Evolutionary conservation across 1,140 invertebrate species (phyloP), one percentile per base, ranked within the genome.

Genomic region (Bemisia tabaci): DNA sequence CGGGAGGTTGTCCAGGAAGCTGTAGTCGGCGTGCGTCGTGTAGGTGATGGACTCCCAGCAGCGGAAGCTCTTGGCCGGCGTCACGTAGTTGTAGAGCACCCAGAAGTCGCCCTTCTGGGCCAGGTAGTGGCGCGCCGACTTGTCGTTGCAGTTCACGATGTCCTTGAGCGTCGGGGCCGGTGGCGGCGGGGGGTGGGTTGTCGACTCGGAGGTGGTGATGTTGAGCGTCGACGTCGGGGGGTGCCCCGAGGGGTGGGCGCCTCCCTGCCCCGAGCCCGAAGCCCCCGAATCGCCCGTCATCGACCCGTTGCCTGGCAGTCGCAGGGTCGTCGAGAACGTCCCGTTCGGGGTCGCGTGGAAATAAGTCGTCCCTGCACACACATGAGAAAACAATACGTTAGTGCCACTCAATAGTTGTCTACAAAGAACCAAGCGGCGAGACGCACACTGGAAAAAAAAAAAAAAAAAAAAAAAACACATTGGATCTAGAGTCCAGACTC

Each of bases 1-100:
- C 73, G 87, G 84, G 63, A 94, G 79, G 78, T 96, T 95, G 75
- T 94, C 90, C 71, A 95, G 82, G 78, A 94, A 94, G 64, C 92
- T 92, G 75, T 87, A 93, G 73, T 93, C 91, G 1, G 89, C 91
- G 75, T 95, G 93, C 11, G 93, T 95, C 0, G 92, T 94, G 73
- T 94, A 94, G 0, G 94, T 96, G 48, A 96, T 83, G 67, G 84
- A 87, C 76, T 93, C 90, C 77, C 91, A 88, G 75, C 91, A 94
- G 25, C 80, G 69, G 71, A 79, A 79, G 58, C 70, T 67, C 25
- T 74, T 67, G 2, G 70, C 67, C 68, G 81, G 81, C 66, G 77
- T 77, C 63, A 94, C 83, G 74, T 92, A 95, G 79, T 94, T 93
- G 76, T 92, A 90, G 12, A 95, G 79, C 65, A 94, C 90, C 90